Base-by-base conservation (phyloP, 2,888 invertebrate genomes). In the Lepetodrilus schrolli region DNA sequence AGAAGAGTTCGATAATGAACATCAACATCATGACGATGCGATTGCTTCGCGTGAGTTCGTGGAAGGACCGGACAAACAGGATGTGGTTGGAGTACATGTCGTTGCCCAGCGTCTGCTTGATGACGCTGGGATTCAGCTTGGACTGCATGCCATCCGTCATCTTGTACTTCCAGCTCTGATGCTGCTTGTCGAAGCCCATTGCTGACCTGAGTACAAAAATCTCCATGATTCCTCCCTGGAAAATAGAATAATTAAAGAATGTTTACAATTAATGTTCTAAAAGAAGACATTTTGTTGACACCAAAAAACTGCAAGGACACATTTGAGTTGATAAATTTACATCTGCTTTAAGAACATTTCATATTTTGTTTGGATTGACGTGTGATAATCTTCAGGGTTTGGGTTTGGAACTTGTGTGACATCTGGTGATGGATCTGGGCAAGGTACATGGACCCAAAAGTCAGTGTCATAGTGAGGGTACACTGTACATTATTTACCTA, bases 171-270 rank as follows among this genome's bases (percentile, higher is more conserved):
- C 86, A 87, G 37, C 73, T 73, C 66, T 81, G 80, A 8, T 79
- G 78, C 37, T 75, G 68, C 3, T 85, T 82, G 81, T 91, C 91
- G 78, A 90, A 91, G 23, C 87, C 87, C 81, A 90, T 88, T 2
- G 91, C 91, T 10, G 91, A 90, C 4, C 91, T 86, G 13, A 92
- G 84, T 36, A 91, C 88, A 83, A 91, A 90, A 78, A 91, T 89
- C 80, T 91, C 91, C 79, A 91, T 87, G 20, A 91, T 91, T 0
- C 91, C 90, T 36, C 88, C 89, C 80, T 88, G 80, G n/a, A 38
- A 36, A 58, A 68, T 2, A 13, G 37, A 43, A 21, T 21, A 20
- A 36, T 13, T 38, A 51, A 48, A n/a, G n/a, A n/a, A n/a, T n/a
- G n/a, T n/a, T n/a, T n/a, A n/a, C n/a, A n/a, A n/a, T n/a, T n/a